phyloP scores from a whole-genome alignment of 2,888 invertebrate species.

The Gandaritis pyraliata region DNA sequence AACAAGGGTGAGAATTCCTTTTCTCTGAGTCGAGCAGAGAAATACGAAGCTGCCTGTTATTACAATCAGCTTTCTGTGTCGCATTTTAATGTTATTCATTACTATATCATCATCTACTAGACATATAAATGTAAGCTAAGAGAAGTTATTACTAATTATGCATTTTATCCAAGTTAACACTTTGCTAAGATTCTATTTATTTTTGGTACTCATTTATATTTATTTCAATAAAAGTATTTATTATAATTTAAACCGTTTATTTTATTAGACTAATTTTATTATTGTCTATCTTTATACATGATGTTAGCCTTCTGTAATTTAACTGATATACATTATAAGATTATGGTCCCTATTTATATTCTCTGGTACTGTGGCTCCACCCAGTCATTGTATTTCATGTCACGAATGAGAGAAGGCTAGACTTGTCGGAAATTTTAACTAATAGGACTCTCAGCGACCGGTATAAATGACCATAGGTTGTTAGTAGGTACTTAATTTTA shows the following conservation, averaged over 20 bases:
- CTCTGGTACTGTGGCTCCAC: no score
- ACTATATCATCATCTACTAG: slow-evolving; percentile 41
- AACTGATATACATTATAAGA: slow-evolving; percentile 7
- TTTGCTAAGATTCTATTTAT: slow-evolving; percentile 68
- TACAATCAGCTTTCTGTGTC: slow-evolving; percentile 30
- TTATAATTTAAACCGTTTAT: slow-evolving; percentile 37
- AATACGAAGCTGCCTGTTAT: slow-evolving; percentile 70
- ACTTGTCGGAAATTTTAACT: no score
- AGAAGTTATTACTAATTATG: slow-evolving; percentile 23
- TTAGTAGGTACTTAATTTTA: slow-evolving; percentile 5
- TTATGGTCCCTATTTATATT: no score
- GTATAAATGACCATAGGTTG: not conserved
- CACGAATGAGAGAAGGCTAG: no score
- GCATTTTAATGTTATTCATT: slow-evolving; percentile 30
- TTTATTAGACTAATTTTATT: slow-evolving; percentile 21
- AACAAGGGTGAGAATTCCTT: slow-evolving; percentile 70
- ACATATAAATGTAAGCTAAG: slow-evolving; percentile 48
- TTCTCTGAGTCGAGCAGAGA: slow-evolving; percentile 80
- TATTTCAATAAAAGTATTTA: slow-evolving; percentile 53
- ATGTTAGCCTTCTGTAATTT: slow-evolving; percentile 3
- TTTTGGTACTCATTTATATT: slow-evolving; percentile 72
- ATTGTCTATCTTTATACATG: slow-evolving; percentile 13
- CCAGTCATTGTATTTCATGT: no score
- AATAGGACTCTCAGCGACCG: no score
- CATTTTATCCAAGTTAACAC: slow-evolving; percentile 42